phyloP scores from a whole-genome alignment of 2,888 invertebrate genomes.

The Odontomyia ornata region DNA sequence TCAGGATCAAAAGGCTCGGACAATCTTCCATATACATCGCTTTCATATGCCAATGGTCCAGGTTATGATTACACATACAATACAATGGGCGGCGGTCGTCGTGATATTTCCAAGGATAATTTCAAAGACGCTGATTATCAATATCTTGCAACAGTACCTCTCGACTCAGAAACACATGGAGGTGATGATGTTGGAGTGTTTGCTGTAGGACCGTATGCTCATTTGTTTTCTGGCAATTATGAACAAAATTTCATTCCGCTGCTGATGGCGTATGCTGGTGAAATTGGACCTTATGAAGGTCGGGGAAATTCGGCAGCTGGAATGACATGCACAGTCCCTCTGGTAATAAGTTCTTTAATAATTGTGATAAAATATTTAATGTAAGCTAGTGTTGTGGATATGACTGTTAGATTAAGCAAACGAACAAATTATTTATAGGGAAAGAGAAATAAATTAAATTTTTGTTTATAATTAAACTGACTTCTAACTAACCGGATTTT shows the following conservation, averaged over 20 bases:
- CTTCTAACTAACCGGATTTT: no score
- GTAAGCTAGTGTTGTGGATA: no score
- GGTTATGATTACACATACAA: conserved; percentile 65
- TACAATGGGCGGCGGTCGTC: conserved; percentile 52
- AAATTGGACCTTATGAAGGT: conserved; percentile 69
- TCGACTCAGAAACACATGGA: conserved; percentile 73
- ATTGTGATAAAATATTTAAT: no score
- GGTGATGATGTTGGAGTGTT: conserved; percentile 83
- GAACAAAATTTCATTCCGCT: conserved; percentile 82
- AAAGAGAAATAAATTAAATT: no score
- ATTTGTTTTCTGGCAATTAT: conserved; percentile 78
- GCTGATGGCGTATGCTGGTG: conserved; percentile 74
- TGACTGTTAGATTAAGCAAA: no score
- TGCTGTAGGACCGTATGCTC: conserved; percentile 79
- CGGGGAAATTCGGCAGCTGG: neutral
- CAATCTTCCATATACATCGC: conserved; percentile 71
- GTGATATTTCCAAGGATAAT: conserved; percentile 52
- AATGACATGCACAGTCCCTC: neutral
- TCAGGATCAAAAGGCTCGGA: conserved; percentile 67
- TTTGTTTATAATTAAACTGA: no score
- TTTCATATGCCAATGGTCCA: conserved; percentile 80
- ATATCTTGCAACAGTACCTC: conserved; percentile 72
- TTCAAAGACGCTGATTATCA: conserved; percentile 56
- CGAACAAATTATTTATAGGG: no score
- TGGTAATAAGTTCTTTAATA: no score